phyloP scores from a whole-genome alignment of 2,888 invertebrate genomes.

The Chironomus riparius region DNA sequence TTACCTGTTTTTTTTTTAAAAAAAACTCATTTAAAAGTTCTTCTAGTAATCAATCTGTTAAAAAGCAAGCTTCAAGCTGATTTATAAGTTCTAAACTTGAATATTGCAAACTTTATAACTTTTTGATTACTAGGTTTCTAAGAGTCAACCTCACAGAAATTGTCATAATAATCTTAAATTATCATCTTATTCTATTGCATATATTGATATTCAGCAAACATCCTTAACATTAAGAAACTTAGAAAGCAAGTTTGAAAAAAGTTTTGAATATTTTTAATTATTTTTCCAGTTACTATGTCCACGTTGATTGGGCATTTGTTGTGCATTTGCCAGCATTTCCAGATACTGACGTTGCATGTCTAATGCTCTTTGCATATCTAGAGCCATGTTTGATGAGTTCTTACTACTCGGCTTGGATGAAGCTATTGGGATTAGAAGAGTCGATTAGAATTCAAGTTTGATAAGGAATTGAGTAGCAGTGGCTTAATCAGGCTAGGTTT shows the following conservation, averaged over 20 bases:
- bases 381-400: background rate
- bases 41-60: no score
- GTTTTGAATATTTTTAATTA: background rate
- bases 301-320: constrained; percentile 40
- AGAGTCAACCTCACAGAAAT: no score
- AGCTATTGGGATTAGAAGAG: constrained; percentile 22
- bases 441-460: background rate
- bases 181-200: no score
- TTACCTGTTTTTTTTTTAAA: background rate
- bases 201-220: no score
- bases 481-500: no score
- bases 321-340: constrained; percentile 78
- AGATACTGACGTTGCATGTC: constrained; percentile 91
- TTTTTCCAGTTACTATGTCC: constrained; percentile 43
- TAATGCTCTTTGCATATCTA: constrained; percentile 73
- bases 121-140: no score
- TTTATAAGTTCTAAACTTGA: no score
- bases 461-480: background rate
- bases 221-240: no score
- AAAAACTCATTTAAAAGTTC: no score
- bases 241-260: background rate
- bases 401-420: constrained; percentile 45
- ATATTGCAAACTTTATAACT: no score
- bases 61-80: no score
- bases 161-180: no score